Base-by-base conservation (phyloP, 2,888 invertebrate species). In the Thalpophila matura region DNA sequence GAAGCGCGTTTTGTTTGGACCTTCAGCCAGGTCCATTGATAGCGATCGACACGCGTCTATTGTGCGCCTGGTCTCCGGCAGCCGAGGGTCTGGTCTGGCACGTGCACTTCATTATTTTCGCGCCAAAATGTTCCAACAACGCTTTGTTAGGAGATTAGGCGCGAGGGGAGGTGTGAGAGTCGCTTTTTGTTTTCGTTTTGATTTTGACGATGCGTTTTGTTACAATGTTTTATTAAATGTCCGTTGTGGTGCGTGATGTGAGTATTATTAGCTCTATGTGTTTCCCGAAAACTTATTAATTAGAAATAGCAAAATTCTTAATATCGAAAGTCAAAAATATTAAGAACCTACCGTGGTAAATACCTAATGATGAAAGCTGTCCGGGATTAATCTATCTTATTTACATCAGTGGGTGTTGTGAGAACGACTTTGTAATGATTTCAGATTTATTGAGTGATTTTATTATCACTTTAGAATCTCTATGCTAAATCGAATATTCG, bases 101-200 rank as follows among this genome's bases (percentile, higher is more conserved):
- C 95, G 95, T 94, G 95, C 85, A 76, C 87, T 94, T 94, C 95
- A 94, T 95, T 95, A 94, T 94, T 93, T 93, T 92, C 90, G 94
- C 92, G 94, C 93, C 93, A 87, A 94, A 94, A 95, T 94, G 92
- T 93, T 90, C 93, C 93, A 89, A 90, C 90, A 90, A 82, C 89
- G 93, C 93, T 93, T 94, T 94, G 94, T 94, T 91, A 88, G 82
- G 90, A 92, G 94, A 95, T 94, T 94, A 94, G 92, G 93, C 91
- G 92, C 90, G 91, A 91, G 90, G 78, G 82, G 86, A 82, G 85
- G 85, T 80, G 86, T 82, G 71, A 67, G 63, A 74, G 55, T 74
- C 77, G 56, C 64, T 64, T 75, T 65, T 68, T 77, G 81, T 75
- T 77, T 80, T 76, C 65, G 40, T 80, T 80, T 64, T 63, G 70